Base-by-base conservation (phyloP, 2,888 invertebrate genomes). In the Frankliniella intonsa region DNA sequence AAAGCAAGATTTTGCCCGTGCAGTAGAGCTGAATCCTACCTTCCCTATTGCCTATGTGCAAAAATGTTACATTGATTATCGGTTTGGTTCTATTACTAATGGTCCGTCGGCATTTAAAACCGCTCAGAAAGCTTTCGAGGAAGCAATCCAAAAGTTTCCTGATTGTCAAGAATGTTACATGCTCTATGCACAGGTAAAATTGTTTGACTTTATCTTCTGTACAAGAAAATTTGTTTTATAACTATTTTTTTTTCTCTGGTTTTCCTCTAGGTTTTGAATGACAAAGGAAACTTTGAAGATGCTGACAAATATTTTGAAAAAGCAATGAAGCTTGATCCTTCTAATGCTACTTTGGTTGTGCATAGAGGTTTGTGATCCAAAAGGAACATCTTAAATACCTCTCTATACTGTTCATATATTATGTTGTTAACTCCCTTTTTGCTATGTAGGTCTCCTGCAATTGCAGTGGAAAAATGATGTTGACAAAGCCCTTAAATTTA, bases 41-140 rank as follows among this genome's bases (percentile, higher is more conserved):
- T 96, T 96, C 87, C 93, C 95, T 3, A 93, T 97, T 86, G 95
- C 96, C 3, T 93, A 92, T 85, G 95, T 96, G 82, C 98, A 98
- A 88, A 97, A 96, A 88, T 95, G 95, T 86, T 97, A 96, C 88
- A 94, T 94, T 62, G 94, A 96, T 87, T 97, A 96, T 87, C 92
- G 94, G 85, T 90, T 92, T 86, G 92, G 93, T 50, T 90, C 92
- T 83, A 86, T 10, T 19, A 49, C 50, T 12, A 80, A 50, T 25
- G 50, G 25, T 22, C 14, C 51, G 50, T n/a, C 49, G n/a, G 49
- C 49, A 14, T 84, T 86, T 82, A 86, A 88, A 82, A 85, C 87
- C 81, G 88, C 88, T 2, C 86, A 88, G 82, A 85, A 85, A 51
- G 86, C 86, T 49, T 90, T 91, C 85, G 88, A 94, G 86, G 90